Percentiles rank a stretch among this genome's conserved stretches.
Evolutionary conservation across 1,140 invertebrate genomes (phyloP).

Genomic region (Trigoniulus corallinus): DNA sequence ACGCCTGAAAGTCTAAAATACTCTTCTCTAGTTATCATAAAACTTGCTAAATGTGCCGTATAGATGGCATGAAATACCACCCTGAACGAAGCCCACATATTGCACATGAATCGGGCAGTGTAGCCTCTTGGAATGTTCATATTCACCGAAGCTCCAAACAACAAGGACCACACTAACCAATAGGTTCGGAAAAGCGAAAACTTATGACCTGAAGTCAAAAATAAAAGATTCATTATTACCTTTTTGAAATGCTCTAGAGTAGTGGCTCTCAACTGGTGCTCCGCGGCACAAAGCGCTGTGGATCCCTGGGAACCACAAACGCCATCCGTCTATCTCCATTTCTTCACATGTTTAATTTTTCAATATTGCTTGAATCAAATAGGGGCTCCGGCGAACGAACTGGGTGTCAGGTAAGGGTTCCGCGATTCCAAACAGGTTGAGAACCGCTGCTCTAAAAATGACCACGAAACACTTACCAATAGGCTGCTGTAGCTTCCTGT

Average conservation of each 20-base stretch:
- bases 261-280: too few relatives aligned
- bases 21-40: slow-evolving; percentile 98
- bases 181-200: slow-evolving; percentile 94
- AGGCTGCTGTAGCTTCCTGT: slow-evolving; percentile 58
- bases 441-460: background rate
- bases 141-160: slow-evolving; percentile 93
- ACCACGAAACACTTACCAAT: slow-evolving; percentile 14
- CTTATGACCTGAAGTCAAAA: slow-evolving; percentile 34
- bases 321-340: too few relatives aligned
- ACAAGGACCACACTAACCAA: slow-evolving; percentile 99
- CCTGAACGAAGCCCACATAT: slow-evolving; percentile 96
- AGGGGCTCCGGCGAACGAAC: too few relatives aligned
- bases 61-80: slow-evolving; percentile 83
- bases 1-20: slow-evolving; percentile 86
- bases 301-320: too few relatives aligned
- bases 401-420: too few relatives aligned
- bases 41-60: slow-evolving; percentile 93
- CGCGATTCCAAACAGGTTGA: background rate
- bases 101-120: slow-evolving; percentile 84
- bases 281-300: too few relatives aligned
- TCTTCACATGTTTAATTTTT: too few relatives aligned
- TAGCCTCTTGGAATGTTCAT: slow-evolving; percentile 88
- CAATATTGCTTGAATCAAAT: too few relatives aligned
- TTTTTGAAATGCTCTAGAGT: too few relatives aligned
- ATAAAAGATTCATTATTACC: background rate